Base-by-base conservation (phyloP, 2,888 invertebrate species). In the Spialia ferax region DNA sequence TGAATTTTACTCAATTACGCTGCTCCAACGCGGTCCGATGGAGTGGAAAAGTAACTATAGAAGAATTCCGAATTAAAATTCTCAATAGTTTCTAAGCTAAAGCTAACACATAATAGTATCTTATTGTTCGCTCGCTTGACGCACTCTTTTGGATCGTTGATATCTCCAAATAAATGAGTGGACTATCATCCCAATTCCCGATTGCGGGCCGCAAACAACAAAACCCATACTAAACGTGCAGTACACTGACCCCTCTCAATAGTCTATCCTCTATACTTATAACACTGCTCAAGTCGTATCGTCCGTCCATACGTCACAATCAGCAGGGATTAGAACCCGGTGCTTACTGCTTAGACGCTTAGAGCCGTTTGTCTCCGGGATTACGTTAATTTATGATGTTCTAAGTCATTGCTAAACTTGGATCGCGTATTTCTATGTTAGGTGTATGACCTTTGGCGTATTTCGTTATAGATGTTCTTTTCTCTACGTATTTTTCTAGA, bases 281-380 rank as follows among this genome's bases (percentile, higher is more conserved):
- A 35, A 35, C 32, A 35, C 13, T 35, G 3, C 13, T 35, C 13
- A 13, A 13, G 11, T 10, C 35, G 35, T 13, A 13, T 42, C 10
- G 22, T 35, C 57, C 50, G 18, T 59, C 64, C 81, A 83, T 85
- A 84, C 80, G 78, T 87, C 82, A 86, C 87, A 83, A 87, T 85
- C 85, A 83, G 73, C 70, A 60, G 59, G 81, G 80, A 80, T 85
- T 81, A 66, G 52, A 70, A 72, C 63, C 59, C 64, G 57, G 6
- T 56, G 29, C 15, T 35, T 68, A 67, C 63, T 65, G 65, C 74
- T 75, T 79, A 77, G 80, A 81, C 77, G 81, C 77, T 80, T 76
- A 70, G 22, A 74, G 75, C 72, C 75, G 78, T 78, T 79, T 75
- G 75, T 76, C 79, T 79, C 73, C 71, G 74, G 83, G 82, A 84